Conservation (phyloP, 2,113 vertebrate genomes). For the Coturnix japonica region DNA sequence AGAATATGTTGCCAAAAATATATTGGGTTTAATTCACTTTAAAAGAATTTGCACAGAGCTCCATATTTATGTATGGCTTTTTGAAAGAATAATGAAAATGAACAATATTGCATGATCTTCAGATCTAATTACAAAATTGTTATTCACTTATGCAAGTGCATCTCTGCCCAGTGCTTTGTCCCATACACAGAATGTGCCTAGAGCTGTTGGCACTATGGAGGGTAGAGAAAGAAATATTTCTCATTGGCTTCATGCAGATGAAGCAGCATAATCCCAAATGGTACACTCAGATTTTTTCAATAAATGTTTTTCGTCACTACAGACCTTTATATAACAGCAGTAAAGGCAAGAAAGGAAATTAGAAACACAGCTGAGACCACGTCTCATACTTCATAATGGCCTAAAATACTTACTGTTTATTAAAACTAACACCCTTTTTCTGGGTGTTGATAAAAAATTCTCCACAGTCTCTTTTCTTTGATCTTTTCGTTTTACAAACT, state of each 20-base stretch:
- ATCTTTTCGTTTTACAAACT: conserved; percentile 65
- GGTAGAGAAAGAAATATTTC: background rate
- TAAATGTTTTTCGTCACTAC: conserved; percentile 75
- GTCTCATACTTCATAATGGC: conserved; percentile 78
- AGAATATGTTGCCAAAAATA: background rate
- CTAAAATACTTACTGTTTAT: conserved; percentile 79
- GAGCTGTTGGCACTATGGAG: background rate
- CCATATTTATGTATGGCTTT: conserved; percentile 31
- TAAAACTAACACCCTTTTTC: conserved; percentile 80
- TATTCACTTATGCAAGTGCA: background rate
- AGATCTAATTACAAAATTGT: conserved; percentile 37
- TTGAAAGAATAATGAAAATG: background rate
- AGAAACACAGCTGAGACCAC: conserved; percentile 73
- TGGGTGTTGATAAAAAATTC: conserved; percentile 74
- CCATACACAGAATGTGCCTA: background rate
- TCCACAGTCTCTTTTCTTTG: conserved; percentile 68
- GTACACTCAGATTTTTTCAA: conserved; percentile 75
- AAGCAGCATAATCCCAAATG: conserved; percentile 69
- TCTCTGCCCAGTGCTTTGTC: background rate
- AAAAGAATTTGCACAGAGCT: conserved; percentile 22
- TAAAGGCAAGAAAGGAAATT: conserved; percentile 82
- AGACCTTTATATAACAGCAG: conserved; percentile 78
- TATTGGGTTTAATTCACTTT: conserved; percentile 1
- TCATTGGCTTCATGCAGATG: conserved; percentile 61
- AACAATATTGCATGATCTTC: conserved; percentile 28